Evolutionary conservation across 2,113 vertebrate species (phyloP).

Genomic region (Triplophysa rosa): DNA sequence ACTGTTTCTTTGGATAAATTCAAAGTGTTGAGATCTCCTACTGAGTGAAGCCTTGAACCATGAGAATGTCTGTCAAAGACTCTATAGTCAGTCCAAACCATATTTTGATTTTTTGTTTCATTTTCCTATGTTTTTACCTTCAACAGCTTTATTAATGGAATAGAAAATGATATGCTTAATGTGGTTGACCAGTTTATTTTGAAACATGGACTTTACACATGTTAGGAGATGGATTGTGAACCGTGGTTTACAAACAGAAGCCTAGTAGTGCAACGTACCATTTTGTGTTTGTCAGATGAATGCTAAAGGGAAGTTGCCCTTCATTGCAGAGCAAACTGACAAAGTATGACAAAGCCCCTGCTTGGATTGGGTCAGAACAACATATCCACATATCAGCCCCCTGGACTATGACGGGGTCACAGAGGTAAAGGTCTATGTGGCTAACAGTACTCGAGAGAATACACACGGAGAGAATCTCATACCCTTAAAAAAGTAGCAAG

Average conservation of each 20-base stretch:
- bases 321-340: background rate
- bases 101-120: background rate
- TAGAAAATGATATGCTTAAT: background rate
- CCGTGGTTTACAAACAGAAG: background rate
- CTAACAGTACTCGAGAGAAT: constrained; percentile 10
- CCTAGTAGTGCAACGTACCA: too few relatives aligned
- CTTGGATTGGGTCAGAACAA: background rate
- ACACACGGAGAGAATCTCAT: background rate
- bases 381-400: constrained; percentile 1
- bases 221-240: background rate
- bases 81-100: background rate
- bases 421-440: constrained; percentile 15
- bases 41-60: constrained; percentile 19
- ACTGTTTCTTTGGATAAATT: background rate
- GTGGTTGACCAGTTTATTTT: background rate
- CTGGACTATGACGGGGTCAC: constrained; percentile 2
- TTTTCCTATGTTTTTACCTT: background rate
- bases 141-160: background rate
- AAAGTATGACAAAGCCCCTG: background rate
- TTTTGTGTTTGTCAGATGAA: constrained; percentile 1
- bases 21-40: background rate
- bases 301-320: constrained; percentile 1
- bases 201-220: background rate
- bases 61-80: constrained; percentile 32
- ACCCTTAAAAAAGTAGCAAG: background rate